Evolutionary conservation across 2,888 invertebrate genomes (phyloP).

Genomic region (Chrysolina americana): DNA sequence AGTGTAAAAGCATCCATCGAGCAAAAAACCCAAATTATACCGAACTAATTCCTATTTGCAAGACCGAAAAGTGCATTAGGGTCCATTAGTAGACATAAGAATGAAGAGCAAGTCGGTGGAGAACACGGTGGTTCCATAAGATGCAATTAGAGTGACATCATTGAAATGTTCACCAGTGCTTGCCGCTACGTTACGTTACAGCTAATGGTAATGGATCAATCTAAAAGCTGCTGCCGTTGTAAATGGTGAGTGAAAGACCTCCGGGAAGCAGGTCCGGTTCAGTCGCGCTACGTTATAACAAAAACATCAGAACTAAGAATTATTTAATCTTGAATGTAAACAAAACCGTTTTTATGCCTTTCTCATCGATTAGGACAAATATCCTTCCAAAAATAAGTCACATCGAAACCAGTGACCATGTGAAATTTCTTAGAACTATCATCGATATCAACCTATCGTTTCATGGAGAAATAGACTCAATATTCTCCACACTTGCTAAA

Average conservation of each 20-base stretch:
- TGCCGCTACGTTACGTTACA: conserved; percentile 37
- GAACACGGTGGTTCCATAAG: conserved; percentile 51
- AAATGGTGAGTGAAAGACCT: conserved; percentile 46
- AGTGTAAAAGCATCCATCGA: neutral
- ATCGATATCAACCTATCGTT: neutral
- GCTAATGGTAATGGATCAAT: conserved; percentile 62
- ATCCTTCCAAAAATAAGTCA: too few species aligned
- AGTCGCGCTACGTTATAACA: neutral
- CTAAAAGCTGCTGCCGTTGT: conserved; percentile 52
- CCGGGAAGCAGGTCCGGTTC: conserved; percentile 35
- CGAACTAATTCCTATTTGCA: conserved; percentile 34
- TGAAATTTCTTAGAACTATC: neutral
- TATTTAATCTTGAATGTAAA: too few species aligned
- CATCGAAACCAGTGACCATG: too few species aligned
- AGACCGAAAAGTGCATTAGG: conserved; percentile 50
- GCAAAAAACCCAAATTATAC: conserved; percentile 32
- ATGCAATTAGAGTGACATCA: conserved; percentile 56
- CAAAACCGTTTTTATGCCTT: too few species aligned
- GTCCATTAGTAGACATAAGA: conserved; percentile 52
- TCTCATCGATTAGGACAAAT: too few species aligned
- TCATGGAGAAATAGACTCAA: too few species aligned
- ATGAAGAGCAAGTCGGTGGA: conserved; percentile 49
- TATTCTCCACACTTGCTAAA: too few species aligned
- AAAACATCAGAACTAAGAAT: too few species aligned
- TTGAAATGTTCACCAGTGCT: conserved; percentile 54